Conservation (phyloP, 2,113 vertebrate genomes). For the Xiphophorus hellerii region DNA sequence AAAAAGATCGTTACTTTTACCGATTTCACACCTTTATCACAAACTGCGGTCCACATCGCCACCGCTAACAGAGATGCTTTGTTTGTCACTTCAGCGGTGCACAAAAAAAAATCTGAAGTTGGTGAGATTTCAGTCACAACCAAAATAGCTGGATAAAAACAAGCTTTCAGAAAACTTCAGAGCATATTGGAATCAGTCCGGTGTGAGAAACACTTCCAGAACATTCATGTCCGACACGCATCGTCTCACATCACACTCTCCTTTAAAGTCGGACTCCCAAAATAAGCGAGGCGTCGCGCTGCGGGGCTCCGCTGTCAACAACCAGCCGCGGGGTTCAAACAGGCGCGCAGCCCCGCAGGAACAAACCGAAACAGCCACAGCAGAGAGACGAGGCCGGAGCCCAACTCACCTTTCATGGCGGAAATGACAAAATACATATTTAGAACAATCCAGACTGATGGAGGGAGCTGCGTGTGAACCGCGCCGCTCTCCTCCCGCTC, state of each 20-base stretch:
- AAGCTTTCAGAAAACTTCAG: too few species aligned
- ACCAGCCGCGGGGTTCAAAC: not conserved
- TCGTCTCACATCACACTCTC: not conserved
- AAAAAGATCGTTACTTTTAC: too few species aligned
- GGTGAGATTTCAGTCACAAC: not conserved
- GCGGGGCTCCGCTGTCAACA: not conserved
- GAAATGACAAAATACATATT: constrained; percentile 91
- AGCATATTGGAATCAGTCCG: not conserved
- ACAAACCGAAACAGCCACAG: not conserved
- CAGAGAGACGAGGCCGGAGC: not conserved
- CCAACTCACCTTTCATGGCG: constrained; percentile 89
- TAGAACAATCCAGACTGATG: constrained; percentile 55
- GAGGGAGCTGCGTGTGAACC: constrained; percentile 6
- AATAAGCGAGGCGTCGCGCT: constrained; percentile 1
- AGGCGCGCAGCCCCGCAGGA: not conserved
- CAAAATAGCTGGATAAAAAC: not conserved
- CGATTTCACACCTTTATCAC: too few species aligned
- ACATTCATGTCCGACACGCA: constrained; percentile 1
- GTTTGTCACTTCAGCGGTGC: not conserved
- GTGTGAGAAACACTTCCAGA: not conserved
- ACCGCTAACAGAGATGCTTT: not conserved
- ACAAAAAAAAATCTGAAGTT: not conserved
- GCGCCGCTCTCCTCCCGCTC: constrained; percentile 35
- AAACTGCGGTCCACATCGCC: too few species aligned
- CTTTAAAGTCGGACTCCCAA: constrained; percentile 20